These are phyloP conservation scores for Trochalopteron elliotii DNA, from an alignment of 2,113 vertebrate species.

Conservation along the genomic window DNA sequence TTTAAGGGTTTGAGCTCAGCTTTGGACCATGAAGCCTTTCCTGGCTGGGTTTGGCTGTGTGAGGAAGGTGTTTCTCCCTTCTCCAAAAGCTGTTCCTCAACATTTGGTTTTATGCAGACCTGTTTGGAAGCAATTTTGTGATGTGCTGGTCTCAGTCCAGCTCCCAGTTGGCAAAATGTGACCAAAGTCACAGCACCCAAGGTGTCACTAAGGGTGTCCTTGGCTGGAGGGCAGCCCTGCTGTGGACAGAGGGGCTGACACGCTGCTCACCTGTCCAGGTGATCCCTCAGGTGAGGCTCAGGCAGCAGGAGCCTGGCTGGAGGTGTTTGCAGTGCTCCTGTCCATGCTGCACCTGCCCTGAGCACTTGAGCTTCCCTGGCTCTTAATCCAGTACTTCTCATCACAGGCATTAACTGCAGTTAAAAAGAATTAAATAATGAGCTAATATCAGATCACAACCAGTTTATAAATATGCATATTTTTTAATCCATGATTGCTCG, in stretches of 20 bases:
- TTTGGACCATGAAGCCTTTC: not conserved
- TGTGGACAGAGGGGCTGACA: not conserved
- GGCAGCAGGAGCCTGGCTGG: not conserved
- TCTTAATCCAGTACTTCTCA: conserved; percentile 27
- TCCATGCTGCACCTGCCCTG: not conserved
- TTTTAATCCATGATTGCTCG: conserved; percentile 68
- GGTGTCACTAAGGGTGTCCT: not conserved
- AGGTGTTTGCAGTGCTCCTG: not conserved
- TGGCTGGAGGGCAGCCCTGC: not conserved
- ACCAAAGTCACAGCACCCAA: not conserved
- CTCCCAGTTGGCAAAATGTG: not conserved
- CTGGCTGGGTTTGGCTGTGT: not conserved
- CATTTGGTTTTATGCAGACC: not conserved
- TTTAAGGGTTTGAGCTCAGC: not conserved
- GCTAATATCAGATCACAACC: conserved; percentile 18
- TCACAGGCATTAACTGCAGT: not conserved
- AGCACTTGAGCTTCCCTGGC: conserved; percentile 35
- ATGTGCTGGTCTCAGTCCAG: not conserved
- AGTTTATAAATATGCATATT: conserved; percentile 47
- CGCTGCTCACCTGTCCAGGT: not conserved
- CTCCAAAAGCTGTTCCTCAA: not conserved
- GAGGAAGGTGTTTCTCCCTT: not conserved
- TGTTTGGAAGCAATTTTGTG: not conserved
- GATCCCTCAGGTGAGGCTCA: not conserved
- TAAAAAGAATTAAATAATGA: not conserved